A percentile compares a stretch with the other conserved stretches of the same genome.
Conservation (phyloP, 1,140 invertebrate species). For the Papilio machaon region DNA sequence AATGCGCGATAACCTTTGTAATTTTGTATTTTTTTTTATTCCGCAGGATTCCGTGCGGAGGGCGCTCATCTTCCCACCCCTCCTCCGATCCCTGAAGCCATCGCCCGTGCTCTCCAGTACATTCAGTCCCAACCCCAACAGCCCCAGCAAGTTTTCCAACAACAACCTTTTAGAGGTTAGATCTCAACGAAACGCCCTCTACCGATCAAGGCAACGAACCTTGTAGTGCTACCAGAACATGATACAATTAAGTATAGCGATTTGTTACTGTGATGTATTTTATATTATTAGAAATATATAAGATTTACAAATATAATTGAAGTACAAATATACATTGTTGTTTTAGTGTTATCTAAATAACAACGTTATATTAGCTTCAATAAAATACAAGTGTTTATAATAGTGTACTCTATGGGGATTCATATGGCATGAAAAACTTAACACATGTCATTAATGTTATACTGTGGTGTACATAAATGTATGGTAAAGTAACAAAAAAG, state of each 20-base stretch:
- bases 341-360: constrained; percentile 36
- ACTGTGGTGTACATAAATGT: too few species aligned
- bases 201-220: constrained; percentile 40
- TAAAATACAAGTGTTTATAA: neutral
- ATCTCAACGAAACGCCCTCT: neutral
- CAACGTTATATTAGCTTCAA: neutral
- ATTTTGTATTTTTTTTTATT: constrained; percentile 38
- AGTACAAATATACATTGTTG: constrained; percentile 39
- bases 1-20: too few species aligned
- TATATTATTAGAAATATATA: constrained; percentile 61
- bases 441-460: too few species aligned
- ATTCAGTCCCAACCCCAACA: constrained; percentile 74
- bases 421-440: too few species aligned
- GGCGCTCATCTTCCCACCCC: constrained; percentile 86
- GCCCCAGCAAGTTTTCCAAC: constrained; percentile 46
- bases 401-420: too few species aligned
- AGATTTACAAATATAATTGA: constrained; percentile 52
- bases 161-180: constrained; percentile 62
- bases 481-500: too few species aligned
- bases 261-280: constrained; percentile 76
- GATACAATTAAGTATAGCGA: constrained; percentile 55
- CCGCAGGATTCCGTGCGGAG: constrained; percentile 83
- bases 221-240: constrained; percentile 27
- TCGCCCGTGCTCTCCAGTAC: constrained; percentile 83
- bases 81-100: constrained; percentile 86